Evolutionary conservation across 1,140 invertebrate genomes (phyloP).

Genomic region (Heterodera carotae): DNA sequence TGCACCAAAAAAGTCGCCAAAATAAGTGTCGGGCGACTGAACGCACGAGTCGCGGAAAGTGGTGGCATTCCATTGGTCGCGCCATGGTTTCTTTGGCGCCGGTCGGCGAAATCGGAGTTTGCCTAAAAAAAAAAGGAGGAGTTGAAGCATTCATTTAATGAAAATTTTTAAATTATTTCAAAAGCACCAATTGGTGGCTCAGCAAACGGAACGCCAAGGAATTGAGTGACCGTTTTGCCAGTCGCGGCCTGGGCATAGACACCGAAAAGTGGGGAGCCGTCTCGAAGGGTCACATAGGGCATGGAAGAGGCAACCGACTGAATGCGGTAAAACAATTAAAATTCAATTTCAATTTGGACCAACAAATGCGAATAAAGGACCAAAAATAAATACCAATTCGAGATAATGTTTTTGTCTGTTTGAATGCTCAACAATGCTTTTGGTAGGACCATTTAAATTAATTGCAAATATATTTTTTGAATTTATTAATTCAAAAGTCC

Average conservation of each 20-base stretch:
- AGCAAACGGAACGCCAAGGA: conserved; percentile 66
- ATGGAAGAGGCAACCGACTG: conserved; percentile 31
- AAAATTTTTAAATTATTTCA: conserved; percentile 24
- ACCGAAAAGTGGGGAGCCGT: conserved; percentile 63
- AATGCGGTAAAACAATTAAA: background rate
- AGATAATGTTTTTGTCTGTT: no score
- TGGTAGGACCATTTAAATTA: no score
- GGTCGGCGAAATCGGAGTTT: conserved; percentile 63
- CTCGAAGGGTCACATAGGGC: conserved; percentile 54
- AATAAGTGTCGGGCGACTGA: conserved; percentile 61
- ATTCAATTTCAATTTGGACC: no score
- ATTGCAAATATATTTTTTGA: background rate
- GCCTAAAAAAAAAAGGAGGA: conserved; percentile 12
- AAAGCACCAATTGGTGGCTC: conserved; percentile 60
- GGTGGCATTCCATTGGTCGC: conserved; percentile 72
- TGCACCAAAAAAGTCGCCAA: conserved; percentile 68
- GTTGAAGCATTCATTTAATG: background rate
- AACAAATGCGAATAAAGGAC: no score
- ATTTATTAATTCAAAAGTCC: background rate
- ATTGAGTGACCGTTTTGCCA: conserved; percentile 58
- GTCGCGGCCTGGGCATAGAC: conserved; percentile 44
- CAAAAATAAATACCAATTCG: no score
- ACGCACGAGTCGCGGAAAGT: conserved; percentile 56
- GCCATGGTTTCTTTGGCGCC: conserved; percentile 61
- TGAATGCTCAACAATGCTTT: no score